Evolutionary conservation across 1,140 invertebrate genomes (phyloP).

Genomic region (Marisa cornuarietis): DNA sequence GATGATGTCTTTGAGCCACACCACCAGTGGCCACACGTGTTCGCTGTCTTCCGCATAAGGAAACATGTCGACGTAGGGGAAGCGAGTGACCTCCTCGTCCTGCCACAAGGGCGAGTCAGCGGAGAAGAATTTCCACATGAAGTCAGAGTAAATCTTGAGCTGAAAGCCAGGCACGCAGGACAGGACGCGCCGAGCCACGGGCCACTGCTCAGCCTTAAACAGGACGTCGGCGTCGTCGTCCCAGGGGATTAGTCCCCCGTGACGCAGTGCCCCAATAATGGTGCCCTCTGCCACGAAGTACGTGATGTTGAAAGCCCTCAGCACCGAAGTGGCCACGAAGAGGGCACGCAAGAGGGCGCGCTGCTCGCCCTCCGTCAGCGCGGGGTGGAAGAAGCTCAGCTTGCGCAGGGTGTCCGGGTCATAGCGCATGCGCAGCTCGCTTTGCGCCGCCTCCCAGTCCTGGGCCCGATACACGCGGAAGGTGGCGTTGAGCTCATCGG

Average conservation of each 20-base stretch:
- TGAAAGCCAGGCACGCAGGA: conserved; percentile 25
- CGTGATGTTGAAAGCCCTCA: conserved; percentile 36
- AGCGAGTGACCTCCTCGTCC: conserved; percentile 27
- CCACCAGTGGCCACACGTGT: conserved; percentile 36
- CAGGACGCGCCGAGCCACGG: conserved; percentile 20
- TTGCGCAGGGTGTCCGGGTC: background rate
- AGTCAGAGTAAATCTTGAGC: conserved; percentile 24
- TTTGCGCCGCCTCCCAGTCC: background rate
- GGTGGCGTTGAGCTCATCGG: conserved; percentile 3
- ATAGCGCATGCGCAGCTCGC: background rate
- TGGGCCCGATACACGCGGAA: background rate
- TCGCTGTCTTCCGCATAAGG: conserved; percentile 34
- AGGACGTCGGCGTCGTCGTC: conserved; percentile 50
- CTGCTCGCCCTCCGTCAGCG: conserved; percentile 23
- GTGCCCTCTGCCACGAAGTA: conserved; percentile 41
- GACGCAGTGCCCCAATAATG: conserved; percentile 45
- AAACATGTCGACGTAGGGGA: conserved; percentile 44
- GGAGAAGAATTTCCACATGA: conserved; percentile 39
- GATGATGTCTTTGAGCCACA: conserved; percentile 36
- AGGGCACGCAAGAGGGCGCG: conserved; percentile 22
- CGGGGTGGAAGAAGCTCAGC: conserved; percentile 6
- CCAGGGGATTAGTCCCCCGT: conserved; percentile 48
- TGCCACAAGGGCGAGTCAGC: conserved; percentile 17
- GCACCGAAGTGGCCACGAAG: conserved; percentile 24
- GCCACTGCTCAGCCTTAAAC: conserved; percentile 32